Percentiles rank a stretch among this genome's conserved stretches.
phyloP scores from a whole-genome alignment of 1,140 invertebrate species.

The Diuraphis noxia region DNA sequence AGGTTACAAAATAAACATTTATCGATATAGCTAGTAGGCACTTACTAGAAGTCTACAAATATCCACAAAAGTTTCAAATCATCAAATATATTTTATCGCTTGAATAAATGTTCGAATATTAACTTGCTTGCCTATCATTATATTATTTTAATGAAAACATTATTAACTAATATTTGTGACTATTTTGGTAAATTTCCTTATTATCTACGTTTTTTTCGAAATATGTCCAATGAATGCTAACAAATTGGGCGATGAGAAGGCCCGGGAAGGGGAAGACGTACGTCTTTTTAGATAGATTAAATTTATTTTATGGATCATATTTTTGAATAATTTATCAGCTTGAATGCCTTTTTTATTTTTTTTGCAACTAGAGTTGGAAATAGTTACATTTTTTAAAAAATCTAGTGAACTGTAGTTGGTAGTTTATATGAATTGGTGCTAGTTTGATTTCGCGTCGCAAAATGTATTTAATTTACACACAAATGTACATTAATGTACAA shows the following conservation, averaged over 20 bases:
- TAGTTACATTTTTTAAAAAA: neutral
- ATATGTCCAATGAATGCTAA: neutral
- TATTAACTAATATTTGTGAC: neutral
- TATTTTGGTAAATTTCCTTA: neutral
- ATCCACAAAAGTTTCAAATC: neutral
- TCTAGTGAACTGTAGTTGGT: neutral
- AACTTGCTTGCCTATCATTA: neutral
- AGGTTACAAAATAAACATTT: neutral
- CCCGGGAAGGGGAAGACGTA: too few species aligned
- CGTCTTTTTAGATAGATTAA: too few species aligned
- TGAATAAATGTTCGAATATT: neutral
- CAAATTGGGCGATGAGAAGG: too few species aligned
- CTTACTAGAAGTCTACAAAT: neutral
- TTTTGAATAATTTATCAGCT: too few species aligned
- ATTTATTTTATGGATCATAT: too few species aligned
- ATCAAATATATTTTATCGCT: neutral
- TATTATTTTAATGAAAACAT: neutral
- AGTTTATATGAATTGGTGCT: neutral
- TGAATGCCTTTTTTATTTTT: neutral
- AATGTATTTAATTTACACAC: neutral
- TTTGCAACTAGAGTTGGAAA: neutral
- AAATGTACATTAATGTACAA: neutral
- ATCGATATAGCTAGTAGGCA: neutral
- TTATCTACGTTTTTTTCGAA: neutral
- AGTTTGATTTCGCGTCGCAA: neutral